phyloP scores from a whole-genome alignment of 2,888 invertebrate species.

The Lycophotia porphyrea region DNA sequence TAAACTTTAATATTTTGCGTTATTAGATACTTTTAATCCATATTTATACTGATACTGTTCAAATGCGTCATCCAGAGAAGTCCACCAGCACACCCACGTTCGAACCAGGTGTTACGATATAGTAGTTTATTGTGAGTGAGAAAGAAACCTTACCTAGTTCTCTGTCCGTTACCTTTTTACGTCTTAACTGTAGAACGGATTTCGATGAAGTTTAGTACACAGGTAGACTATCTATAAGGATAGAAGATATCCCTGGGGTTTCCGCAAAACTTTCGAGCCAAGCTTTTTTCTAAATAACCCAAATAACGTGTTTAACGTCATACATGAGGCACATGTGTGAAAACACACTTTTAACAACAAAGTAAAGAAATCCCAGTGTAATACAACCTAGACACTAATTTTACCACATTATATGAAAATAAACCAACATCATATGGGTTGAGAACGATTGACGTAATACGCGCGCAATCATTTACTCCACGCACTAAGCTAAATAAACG shows the following conservation, averaged over 20 bases:
- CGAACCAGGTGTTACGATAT: too few relatives aligned
- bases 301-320: not conserved
- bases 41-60: not conserved
- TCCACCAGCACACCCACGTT: too few relatives aligned
- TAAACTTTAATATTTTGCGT: not conserved
- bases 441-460: constrained; percentile 25
- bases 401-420: not conserved
- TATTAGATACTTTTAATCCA: not conserved
- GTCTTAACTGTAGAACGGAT: not conserved
- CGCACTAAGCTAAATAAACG: constrained; percentile 13
- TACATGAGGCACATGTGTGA: not conserved
- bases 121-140: not conserved
- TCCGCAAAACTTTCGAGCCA: not conserved
- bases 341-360: not conserved
- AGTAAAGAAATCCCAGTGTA: not conserved
- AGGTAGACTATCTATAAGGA: not conserved
- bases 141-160: not conserved
- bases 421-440: not conserved
- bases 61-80: too few relatives aligned
- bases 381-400: not conserved
- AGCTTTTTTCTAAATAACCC: not conserved
- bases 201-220: not conserved
- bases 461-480: constrained; percentile 9
- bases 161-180: not conserved
- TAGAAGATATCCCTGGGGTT: not conserved